Evolutionary conservation across 2,888 invertebrate genomes (phyloP).

Genomic region (Dryomyza anilis): DNA sequence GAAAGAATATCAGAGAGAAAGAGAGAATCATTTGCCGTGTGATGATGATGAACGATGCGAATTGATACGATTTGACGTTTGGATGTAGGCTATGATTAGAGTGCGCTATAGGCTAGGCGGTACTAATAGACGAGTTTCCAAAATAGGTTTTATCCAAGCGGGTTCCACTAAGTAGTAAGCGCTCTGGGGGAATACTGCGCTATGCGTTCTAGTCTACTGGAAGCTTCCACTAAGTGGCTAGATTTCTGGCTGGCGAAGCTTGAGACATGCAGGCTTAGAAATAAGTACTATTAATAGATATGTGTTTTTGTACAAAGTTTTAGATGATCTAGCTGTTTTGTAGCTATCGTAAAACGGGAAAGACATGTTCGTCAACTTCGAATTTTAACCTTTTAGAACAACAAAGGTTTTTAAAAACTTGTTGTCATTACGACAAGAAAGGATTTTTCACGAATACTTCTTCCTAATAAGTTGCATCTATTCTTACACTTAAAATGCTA

Average conservation of each 20-base stretch:
- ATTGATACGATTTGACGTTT: conserved; percentile 1
- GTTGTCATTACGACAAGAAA: no score
- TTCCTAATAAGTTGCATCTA: no score
- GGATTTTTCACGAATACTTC: no score
- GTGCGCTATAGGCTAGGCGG: conserved; percentile 7
- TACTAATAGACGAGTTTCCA: background rate
- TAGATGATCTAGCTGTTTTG: no score
- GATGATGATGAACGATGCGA: conserved; percentile 29
- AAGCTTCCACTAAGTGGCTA: conserved; percentile 16
- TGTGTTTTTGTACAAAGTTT: no score
- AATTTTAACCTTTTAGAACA: no score
- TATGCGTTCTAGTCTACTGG: no score
- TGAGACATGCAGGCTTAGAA: conserved; percentile 13
- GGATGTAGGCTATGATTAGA: conserved; percentile 21
- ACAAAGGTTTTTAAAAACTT: no score
- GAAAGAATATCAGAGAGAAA: conserved; percentile 57
- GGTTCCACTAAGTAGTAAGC: background rate
- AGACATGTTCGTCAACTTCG: no score
- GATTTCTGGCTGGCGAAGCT: conserved; percentile 1
- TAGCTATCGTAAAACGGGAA: no score
- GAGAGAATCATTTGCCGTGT: conserved; percentile 32
- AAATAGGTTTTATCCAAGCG: background rate
- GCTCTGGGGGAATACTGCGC: background rate
- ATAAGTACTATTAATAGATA: no score
- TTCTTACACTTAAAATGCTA: no score